Evolutionary conservation across 2,888 invertebrate species (phyloP).

Genomic region (Tromatobia lineatoria): DNA sequence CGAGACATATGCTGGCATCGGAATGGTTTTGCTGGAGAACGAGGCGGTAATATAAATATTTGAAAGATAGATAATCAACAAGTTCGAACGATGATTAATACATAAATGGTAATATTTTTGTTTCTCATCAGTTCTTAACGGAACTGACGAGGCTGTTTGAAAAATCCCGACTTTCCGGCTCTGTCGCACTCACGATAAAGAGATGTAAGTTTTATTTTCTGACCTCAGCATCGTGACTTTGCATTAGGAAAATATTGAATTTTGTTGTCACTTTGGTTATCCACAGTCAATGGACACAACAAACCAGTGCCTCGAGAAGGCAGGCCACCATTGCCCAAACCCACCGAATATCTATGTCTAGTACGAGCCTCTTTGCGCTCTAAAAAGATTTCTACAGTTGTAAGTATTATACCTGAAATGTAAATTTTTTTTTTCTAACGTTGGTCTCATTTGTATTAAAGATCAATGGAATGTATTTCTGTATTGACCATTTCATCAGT

Average conservation of each 20-base stretch:
- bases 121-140: conserved; percentile 90
- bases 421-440: background rate
- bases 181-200: conserved; percentile 96
- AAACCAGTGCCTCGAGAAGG: conserved; percentile 91
- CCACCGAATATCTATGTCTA: conserved; percentile 92
- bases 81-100: conserved; percentile 19
- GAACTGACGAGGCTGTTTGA: conserved; percentile 95
- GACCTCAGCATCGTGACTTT: background rate
- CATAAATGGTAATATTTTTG: conserved; percentile 35
- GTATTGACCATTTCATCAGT: too few species aligned
- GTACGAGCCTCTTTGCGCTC: conserved; percentile 93
- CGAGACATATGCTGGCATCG: conserved; percentile 80
- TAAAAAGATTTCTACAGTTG: conserved; percentile 92
- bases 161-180: conserved; percentile 92
- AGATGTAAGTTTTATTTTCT: conserved; percentile 90
- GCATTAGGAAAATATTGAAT: background rate
- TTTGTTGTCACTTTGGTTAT: conserved; percentile 32
- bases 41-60: conserved; percentile 87
- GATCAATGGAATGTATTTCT: too few species aligned
- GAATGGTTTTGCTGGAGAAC: conserved; percentile 90
- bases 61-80: conserved; percentile 35
- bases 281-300: conserved; percentile 92
- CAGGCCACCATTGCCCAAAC: conserved; percentile 87
- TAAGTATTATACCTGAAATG: conserved; percentile 84
- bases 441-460: too few species aligned